Evolutionary conservation across 30 jellyfish, hydroid and myxozoan species (phyloP).

Genomic region (Rhopilema esculentum): DNA sequence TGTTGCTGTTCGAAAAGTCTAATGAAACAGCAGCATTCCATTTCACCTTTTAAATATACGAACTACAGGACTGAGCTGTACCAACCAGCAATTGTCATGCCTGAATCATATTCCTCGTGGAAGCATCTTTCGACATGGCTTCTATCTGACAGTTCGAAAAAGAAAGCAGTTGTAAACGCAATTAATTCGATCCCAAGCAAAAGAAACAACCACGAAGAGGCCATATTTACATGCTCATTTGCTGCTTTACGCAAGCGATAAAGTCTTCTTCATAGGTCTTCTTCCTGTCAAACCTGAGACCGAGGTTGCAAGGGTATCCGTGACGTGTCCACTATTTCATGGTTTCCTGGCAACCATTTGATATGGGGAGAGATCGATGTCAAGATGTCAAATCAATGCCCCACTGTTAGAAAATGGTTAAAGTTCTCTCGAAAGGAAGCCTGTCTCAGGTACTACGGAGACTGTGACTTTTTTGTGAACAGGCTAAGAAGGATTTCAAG

Average conservation of each 20-base stretch:
- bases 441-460: too few species aligned
- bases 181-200: background rate
- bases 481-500: too few species aligned
- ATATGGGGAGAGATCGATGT: too few species aligned
- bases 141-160: constrained; percentile 7
- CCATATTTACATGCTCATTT: background rate
- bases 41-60: too few species aligned
- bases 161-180: background rate
- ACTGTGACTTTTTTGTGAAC: too few species aligned
- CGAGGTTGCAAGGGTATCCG: background rate
- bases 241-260: too few species aligned
- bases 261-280: background rate
- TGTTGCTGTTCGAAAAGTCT: too few species aligned
- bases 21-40: too few species aligned
- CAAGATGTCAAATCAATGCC: constrained; percentile 2
- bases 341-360: background rate
- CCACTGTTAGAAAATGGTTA: too few species aligned
- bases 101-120: background rate
- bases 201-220: background rate
- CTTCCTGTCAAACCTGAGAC: background rate
- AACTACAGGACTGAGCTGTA: too few species aligned
- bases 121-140: constrained; percentile 8
- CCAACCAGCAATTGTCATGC: background rate
- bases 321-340: background rate
- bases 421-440: too few species aligned